Base-by-base conservation (phyloP, 2,113 vertebrate genomes). In the Isichthys henryi region DNA sequence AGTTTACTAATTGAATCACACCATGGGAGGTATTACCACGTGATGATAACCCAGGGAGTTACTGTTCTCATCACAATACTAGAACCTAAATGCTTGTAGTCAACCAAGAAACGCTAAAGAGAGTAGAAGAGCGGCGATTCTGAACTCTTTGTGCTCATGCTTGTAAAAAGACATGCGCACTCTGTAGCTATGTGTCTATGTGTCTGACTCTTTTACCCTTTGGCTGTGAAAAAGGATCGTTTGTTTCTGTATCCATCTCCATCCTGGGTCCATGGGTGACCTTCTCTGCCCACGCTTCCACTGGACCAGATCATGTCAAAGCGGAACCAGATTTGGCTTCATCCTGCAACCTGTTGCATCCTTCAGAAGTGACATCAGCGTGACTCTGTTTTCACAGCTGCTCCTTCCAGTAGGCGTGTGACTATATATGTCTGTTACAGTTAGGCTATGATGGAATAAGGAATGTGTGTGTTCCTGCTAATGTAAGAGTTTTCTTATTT, bases 321-420 rank as follows among this genome's bases (percentile, higher is more conserved):
- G 93, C 0, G 11, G 88, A 85, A 70, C 89, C 88, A 31, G 90
- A 82, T 58, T 82, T 9, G 83, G 88, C 35, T 35, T 89, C 91
- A 93, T 39, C 93, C 93, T 91, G 93, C 90, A 91, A 92, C 93
- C 88, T 92, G 88, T 90, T 87, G 90, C 92, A 21, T 58, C 89
- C 62, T n/a, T 86, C 83, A 77, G 23, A 7, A 80, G 49, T 95
- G 94, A 95, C 95, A 94, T 95, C 94, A 95, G 91, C 86, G 19
- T 82, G 39, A 88, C 88, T 91, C 95, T 89, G 93, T 95, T 95
- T 95, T 92, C 91, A 93, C 94, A 95, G 94, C 94, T 94, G 94
- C 91, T 70, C 53, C 50, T 84, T n/a, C 39, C 88, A 88, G 66
- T 35, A 31, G 21, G 45, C 23, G 45, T 39, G 48, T 58, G 87